Evolutionary conservation across 2,797 vertebrate species (phyloP).

Genomic region (Sebastolobus alascanus): DNA sequence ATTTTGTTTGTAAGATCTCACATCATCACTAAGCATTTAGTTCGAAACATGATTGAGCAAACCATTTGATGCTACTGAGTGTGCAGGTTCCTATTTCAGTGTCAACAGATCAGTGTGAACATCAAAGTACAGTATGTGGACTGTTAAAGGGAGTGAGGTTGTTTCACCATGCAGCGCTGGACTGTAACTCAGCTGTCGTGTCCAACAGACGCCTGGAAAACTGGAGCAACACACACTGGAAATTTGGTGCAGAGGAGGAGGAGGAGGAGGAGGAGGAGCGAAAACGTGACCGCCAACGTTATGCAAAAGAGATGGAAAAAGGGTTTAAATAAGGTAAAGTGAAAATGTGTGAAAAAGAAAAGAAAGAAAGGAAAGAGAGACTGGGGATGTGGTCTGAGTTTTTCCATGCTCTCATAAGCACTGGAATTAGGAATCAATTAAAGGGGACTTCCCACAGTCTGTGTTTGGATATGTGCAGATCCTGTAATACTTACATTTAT

Average conservation of each 20-base stretch:
- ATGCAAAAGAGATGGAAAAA: slow-evolving; percentile 36
- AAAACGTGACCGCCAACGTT: not conserved
- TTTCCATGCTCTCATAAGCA: slow-evolving; percentile 50
- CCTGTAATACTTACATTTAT: not conserved
- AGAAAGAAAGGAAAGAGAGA: slow-evolving; percentile 2
- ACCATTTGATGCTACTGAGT: not conserved
- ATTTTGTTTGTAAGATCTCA: not conserved
- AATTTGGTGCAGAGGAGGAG: slow-evolving; percentile 9
- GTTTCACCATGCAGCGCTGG: not conserved
- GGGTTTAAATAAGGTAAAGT: slow-evolving; percentile 47
- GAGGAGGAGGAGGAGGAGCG: not conserved
- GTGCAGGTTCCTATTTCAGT: not conserved
- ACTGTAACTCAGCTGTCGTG: slow-evolving; percentile 19
- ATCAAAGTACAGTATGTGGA: slow-evolving; percentile 12
- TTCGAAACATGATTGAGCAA: not conserved
- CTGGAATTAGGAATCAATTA: slow-evolving; percentile 35
- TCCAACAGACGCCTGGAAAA: slow-evolving; percentile 56
- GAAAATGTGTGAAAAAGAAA: slow-evolving; percentile 54
- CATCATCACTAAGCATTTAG: not conserved
- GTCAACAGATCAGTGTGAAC: not conserved
- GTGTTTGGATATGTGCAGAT: not conserved
- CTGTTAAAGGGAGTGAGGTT: slow-evolving; percentile 18
- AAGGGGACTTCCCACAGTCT: slow-evolving; percentile 13
- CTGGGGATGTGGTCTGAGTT: slow-evolving; percentile 6
- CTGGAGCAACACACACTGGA: slow-evolving; percentile 50